Percentiles rank a stretch among this genome's conserved stretches.
Evolutionary conservation across 2,113 vertebrate genomes (phyloP).

Genomic region (Todiramphus saurophagus): DNA sequence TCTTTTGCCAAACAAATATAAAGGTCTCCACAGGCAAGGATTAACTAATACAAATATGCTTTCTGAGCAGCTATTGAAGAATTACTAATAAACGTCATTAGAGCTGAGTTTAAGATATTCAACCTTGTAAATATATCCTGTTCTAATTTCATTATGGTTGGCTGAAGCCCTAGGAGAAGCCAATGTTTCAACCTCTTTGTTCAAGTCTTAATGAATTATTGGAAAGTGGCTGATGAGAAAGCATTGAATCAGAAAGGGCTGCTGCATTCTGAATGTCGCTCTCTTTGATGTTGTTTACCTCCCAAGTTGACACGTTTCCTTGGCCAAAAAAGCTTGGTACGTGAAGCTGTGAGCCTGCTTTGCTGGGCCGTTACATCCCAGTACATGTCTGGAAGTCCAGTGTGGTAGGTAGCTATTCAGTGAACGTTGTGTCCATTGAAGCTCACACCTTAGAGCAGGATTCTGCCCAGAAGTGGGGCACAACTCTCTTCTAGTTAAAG

Average conservation of each 20-base stretch:
- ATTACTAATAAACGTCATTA: conserved; percentile 41
- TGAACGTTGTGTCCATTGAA: fast-evolving
- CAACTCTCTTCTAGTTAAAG: background rate
- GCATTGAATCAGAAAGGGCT: background rate
- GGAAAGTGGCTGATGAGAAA: conserved; percentile 37
- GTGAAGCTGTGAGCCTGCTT: background rate
- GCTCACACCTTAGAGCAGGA: background rate
- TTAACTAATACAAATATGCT: conserved; percentile 60
- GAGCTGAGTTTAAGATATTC: conserved; percentile 33
- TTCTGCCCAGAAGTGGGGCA: background rate
- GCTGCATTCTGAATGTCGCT: background rate
- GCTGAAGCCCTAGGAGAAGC: conserved; percentile 22
- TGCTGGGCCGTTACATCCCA: background rate
- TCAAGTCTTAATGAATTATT: conserved; percentile 48
- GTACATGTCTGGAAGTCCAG: background rate
- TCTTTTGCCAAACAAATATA: conserved; percentile 38
- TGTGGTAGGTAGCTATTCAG: background rate
- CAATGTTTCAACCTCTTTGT: conserved; percentile 33
- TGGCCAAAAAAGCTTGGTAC: background rate
- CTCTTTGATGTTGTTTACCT: conserved; percentile 45
- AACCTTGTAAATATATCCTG: conserved; percentile 40
- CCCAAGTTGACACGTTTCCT: background rate
- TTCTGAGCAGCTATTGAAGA: conserved; percentile 32
- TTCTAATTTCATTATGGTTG: conserved; percentile 35
- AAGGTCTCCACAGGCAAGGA: conserved; percentile 53